These are phyloP conservation scores for Phaenicophaeus curvirostris DNA, from an alignment of 2,797 vertebrate genomes.

Conservation along the genomic window DNA sequence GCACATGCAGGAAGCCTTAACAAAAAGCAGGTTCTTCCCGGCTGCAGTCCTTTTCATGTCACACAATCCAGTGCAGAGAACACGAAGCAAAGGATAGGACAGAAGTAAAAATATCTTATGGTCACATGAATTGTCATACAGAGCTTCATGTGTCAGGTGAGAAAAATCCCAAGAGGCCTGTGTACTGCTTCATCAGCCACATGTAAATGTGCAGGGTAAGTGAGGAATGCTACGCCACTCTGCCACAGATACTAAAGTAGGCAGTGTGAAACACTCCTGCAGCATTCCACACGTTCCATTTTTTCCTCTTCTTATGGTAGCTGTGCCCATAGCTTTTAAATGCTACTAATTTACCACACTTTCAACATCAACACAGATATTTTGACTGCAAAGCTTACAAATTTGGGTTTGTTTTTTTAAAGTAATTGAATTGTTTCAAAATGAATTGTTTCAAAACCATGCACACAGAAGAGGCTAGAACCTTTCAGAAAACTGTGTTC, in stretches of 20 bases:
- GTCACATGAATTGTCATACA: background rate
- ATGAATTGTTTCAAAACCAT: background rate
- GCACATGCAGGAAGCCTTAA: background rate
- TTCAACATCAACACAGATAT: background rate
- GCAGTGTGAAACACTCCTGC: background rate
- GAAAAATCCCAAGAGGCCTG: background rate
- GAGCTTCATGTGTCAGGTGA: background rate
- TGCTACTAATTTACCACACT: background rate
- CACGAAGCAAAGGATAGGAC: background rate
- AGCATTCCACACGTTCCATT: background rate
- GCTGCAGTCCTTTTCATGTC: background rate
- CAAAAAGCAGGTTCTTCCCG: background rate
- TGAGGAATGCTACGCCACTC: slow-evolving; percentile 64
- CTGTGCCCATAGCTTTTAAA: background rate
- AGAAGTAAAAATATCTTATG: background rate
- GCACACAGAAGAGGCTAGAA: background rate
- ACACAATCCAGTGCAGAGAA: background rate
- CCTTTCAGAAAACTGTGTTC: background rate
- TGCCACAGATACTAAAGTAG: slow-evolving; percentile 21
- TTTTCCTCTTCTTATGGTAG: background rate
- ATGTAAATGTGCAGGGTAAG: slow-evolving; percentile 19
- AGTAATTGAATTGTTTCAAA: background rate
- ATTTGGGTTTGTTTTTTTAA: background rate
- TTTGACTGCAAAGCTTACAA: background rate
- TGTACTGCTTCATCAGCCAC: background rate